Evolutionary conservation across 2,797 vertebrate species (phyloP), one percentile per base, ranked within the genome.

Genomic region (Aplochiton taeniatus): DNA sequence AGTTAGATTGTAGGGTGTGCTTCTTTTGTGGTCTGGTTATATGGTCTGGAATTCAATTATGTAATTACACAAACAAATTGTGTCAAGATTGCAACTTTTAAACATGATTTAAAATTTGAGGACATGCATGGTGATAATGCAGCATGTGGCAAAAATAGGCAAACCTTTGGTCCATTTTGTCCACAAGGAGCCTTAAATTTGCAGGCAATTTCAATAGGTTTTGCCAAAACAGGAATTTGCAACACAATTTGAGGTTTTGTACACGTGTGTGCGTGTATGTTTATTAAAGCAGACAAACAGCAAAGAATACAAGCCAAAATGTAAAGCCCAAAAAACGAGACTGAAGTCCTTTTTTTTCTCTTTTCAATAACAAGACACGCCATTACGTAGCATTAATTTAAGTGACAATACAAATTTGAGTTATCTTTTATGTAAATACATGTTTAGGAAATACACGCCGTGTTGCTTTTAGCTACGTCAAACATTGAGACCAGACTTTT

Each of bases 281-380:
- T 98, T 98, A 99, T 98, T 98, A 94, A 96, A 96, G 94, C 95
- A 96, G 93, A 98, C 91, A 95, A 95, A 98, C 95, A 98, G 94
- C 95, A 98, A 95, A 96, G 94, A 95, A 96, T 98, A 99, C 96
- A 98, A 96, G 95, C 96, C 95, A 97, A 95, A 96, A 95, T 93
- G 92, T 94, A 91, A 95, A 95, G 94, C 94, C 94, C 95, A 95
- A 90, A 93, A 85, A 84, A 93, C 90, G 91, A 93, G 92, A 95
- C 90, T 85, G 83, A 61, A 56, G 73, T 14, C 82, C 83, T 80
- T 73, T 89, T 89, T 93, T 88, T 89, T 68, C 48, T 18, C 63
- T 73, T 76, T 61, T 81, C 82, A 82, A 86, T 92, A 94, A 96
- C 91, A 95, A 96, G 90, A 95, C 90, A 93, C 79, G 90, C 93